These are phyloP conservation scores for Poecile atricapillus DNA, from an alignment of 2,113 vertebrate genomes.

Conservation along the genomic window DNA sequence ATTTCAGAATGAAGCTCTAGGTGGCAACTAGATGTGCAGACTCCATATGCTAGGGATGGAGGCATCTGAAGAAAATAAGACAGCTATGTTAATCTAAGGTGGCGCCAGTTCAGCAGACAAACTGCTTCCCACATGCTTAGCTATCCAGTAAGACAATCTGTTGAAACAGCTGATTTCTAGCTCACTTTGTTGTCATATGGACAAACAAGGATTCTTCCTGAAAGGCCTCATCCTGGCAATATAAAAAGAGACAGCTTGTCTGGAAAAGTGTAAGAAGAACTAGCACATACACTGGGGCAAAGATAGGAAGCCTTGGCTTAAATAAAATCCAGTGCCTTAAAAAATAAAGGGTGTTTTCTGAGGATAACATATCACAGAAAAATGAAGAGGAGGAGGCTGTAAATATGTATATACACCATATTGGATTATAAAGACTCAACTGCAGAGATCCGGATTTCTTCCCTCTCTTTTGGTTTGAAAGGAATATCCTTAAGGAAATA, in stretches of 20 bases:
- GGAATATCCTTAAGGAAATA: background rate
- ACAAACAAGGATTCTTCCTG: constrained; percentile 60
- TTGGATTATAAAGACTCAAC: background rate
- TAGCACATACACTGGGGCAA: constrained; percentile 48
- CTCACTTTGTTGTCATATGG: constrained; percentile 58
- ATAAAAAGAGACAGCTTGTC: constrained; percentile 55
- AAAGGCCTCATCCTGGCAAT: constrained; percentile 56
- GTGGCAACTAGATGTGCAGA: constrained; percentile 32
- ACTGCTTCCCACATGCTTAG: constrained; percentile 40
- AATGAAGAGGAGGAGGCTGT: constrained; percentile 25
- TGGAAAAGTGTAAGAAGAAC: constrained; percentile 53
- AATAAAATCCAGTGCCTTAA: constrained; percentile 27
- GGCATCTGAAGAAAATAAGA: constrained; percentile 21
- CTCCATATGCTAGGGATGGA: constrained; percentile 7
- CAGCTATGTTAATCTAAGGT: constrained; percentile 55
- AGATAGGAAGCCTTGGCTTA: constrained; percentile 43
- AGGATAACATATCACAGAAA: constrained; percentile 14
- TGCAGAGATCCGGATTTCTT: background rate
- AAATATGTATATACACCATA: constrained; percentile 33
- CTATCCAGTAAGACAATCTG: constrained; percentile 66
- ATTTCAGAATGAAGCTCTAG: constrained; percentile 7
- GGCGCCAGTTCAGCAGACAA: constrained; percentile 60
- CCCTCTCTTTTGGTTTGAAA: background rate
- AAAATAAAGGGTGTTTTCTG: constrained; percentile 28
- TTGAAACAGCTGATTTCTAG: constrained; percentile 62